Evolutionary conservation across 2,888 invertebrate genomes (phyloP), one percentile per base, ranked within the genome.

Genomic region (Leptothorax acervorum): DNA sequence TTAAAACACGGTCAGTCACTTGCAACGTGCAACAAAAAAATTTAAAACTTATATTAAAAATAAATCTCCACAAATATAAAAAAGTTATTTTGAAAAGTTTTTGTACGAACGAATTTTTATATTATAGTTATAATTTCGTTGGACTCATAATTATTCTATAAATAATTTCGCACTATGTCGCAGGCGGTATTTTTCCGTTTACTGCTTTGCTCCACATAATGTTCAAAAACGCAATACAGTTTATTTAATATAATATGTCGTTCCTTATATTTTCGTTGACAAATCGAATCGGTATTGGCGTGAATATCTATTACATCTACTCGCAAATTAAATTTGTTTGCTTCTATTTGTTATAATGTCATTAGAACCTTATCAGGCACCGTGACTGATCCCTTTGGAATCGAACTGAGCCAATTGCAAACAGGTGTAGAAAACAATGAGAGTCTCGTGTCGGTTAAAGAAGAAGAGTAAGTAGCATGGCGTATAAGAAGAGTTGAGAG

Each of bases 401-500:
- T 35, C 39, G 71, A 81, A 71, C 48, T 65, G 76, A 55, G 82
- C 82, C 87, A 90, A 90, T 91, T 85, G 91, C 87, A 88, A 89
- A 86, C 90, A 90, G 91, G 90, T 90, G 91, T 85, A 83, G 75
- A 82, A 85, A 88, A 87, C 86, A 91, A 89, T 88, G 86, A 87
- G 85, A 76, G 68, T 65, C 66, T 45, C 65, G 76, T 65, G 85
- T 79, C 85, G 85, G 85, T 85, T 86, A 82, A 90, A 84, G 86
- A 75, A 85, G 73, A 65, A 75, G 66, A 84, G 82, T 66, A 68
- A 60, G 76, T 71, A 74, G 79, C 79, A 48, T 23, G 71, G 4
- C 4, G 31, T 35, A 55, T 42, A 65, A 63, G 75, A 70, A 57
- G 75, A 60, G 53, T 45, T 39, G 63, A 23, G 42, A n/a, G n/a